Conservation (phyloP, 2,797 vertebrate genomes). For the Enteromius radiatus region DNA sequence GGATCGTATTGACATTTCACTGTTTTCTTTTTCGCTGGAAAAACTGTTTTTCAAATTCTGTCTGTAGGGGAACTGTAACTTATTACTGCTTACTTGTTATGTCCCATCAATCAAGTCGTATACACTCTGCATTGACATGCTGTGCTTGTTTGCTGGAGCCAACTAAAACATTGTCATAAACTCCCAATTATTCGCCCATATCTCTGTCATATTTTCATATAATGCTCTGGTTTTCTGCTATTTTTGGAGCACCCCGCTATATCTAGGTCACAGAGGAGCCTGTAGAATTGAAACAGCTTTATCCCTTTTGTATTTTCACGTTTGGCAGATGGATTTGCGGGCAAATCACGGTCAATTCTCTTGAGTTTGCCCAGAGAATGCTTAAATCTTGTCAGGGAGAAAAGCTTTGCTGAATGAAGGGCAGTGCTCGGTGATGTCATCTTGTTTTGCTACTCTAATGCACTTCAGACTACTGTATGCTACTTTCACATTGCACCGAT, state of each 20-base stretch:
- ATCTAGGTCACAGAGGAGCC: conserved; percentile 55
- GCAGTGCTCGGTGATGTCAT: conserved; percentile 28
- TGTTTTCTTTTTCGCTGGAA: conserved; percentile 13
- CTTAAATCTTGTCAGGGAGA: conserved; percentile 11
- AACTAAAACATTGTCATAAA: conserved; percentile 47
- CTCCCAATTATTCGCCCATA: conserved; percentile 39
- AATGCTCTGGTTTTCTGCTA: conserved; percentile 52
- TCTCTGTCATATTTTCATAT: conserved; percentile 28
- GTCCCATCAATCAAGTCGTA: conserved; percentile 31
- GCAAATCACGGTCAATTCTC: conserved; percentile 37
- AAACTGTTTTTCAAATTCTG: neutral
- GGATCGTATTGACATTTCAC: conserved; percentile 5
- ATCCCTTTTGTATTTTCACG: conserved; percentile 33
- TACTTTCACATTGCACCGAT: conserved; percentile 7
- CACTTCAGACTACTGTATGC: conserved; percentile 12
- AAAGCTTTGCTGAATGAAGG: neutral
- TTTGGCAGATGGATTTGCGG: conserved; percentile 25
- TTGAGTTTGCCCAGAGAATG: conserved; percentile 1
- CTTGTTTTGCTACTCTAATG: conserved; percentile 8
- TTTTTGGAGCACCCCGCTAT: conserved; percentile 49
- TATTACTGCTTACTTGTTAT: neutral
- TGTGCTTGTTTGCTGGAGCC: conserved; percentile 44
- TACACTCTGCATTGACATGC: conserved; percentile 30
- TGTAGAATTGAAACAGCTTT: conserved; percentile 28
- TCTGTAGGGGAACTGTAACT: conserved; percentile 10